These are phyloP conservation scores for Choristoneura fumiferana DNA, from an alignment of 1,140 invertebrate genomes.

Conservation along the genomic window DNA sequence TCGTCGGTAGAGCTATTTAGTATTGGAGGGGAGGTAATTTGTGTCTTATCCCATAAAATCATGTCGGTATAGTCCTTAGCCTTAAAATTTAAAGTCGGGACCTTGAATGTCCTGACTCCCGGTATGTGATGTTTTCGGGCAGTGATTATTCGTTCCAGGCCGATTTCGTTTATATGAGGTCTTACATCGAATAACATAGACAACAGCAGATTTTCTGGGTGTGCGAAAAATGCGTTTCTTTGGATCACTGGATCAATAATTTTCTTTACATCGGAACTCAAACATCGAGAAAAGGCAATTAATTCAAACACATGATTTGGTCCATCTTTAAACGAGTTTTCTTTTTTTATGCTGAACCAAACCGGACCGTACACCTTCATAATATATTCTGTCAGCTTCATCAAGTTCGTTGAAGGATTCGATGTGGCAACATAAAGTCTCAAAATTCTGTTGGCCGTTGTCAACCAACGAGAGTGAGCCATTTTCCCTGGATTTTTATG, in stretches of 20 bases:
- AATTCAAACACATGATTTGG: constrained; percentile 32
- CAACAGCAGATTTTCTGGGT: constrained; percentile 14
- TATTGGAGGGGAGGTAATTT: background rate
- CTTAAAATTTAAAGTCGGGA: constrained; percentile 10
- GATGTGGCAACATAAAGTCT: constrained; percentile 30
- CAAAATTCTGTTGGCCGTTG: constrained; percentile 36
- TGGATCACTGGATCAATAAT: constrained; percentile 21
- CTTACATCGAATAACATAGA: too few relatives aligned
- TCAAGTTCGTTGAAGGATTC: constrained; percentile 28
- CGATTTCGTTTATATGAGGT: too few relatives aligned
- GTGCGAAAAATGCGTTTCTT: constrained; percentile 23
- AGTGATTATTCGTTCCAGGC: too few relatives aligned
- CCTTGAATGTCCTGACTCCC: constrained; percentile 1
- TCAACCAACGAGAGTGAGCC: constrained; percentile 40
- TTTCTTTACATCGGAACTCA: constrained; percentile 29
- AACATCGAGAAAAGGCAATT: constrained; percentile 34
- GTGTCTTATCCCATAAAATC: constrained; percentile 4
- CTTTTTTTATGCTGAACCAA: constrained; percentile 45
- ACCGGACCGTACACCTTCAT: constrained; percentile 44
- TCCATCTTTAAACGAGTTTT: constrained; percentile 34
- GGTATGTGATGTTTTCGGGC: too few relatives aligned
- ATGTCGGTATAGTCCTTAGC: constrained; percentile 6
- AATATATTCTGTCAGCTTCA: constrained; percentile 28
- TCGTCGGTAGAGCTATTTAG: background rate
- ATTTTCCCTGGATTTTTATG: constrained; percentile 35